Base-by-base conservation (phyloP, 2,888 invertebrate species). In the Drepana falcataria region DNA sequence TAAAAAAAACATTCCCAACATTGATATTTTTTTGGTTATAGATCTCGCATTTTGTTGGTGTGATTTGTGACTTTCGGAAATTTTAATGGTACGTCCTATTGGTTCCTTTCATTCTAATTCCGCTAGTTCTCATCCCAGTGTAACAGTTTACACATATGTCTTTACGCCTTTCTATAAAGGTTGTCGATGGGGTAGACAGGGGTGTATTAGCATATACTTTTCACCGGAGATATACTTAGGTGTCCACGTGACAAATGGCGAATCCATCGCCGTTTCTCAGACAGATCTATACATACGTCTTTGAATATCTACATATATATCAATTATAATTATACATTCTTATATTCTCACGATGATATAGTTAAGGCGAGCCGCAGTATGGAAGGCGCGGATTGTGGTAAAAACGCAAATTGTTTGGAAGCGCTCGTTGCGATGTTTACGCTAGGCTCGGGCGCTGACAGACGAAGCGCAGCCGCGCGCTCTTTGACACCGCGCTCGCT, bases 31-130 rank as follows among this genome's bases (percentile, higher is more conserved):
- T 87, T 88, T 82, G 86, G 85, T 85, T 87, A 85, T 87, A 86
- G 87, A 88, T 89, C 85, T 87, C 85, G 87, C 82, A 88, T 90
- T 89, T 88, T 85, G 88, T 76, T 86, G 85, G 90, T 90, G 90
- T 91, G 91, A 91, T 91, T 89, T 90, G 89, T 90, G 89, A 88
- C 88, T 85, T 87, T 87, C 83, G 85, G 87, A 90, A 87, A 89
- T 84, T 83, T 87, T 87, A 85, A 87, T 84, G 83, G 84, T 81
- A 83, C 77, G 79, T 81, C 79, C 77, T 79, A 80, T 81, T 71
- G 79, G 77, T 81, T 83, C 79, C 77, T 79, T 81, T 78, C 77
- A 69, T 65, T 52, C 49, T 2, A 21, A 49, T 41, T 53, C 49
- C 35, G 48, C 49, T 53, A 44, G 35, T 51, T 52, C 44, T 52